Percentiles rank a stretch among this genome's conserved stretches.
Evolutionary conservation across 2,113 vertebrate species (phyloP).

Genomic region (Embiotoca jacksoni): DNA sequence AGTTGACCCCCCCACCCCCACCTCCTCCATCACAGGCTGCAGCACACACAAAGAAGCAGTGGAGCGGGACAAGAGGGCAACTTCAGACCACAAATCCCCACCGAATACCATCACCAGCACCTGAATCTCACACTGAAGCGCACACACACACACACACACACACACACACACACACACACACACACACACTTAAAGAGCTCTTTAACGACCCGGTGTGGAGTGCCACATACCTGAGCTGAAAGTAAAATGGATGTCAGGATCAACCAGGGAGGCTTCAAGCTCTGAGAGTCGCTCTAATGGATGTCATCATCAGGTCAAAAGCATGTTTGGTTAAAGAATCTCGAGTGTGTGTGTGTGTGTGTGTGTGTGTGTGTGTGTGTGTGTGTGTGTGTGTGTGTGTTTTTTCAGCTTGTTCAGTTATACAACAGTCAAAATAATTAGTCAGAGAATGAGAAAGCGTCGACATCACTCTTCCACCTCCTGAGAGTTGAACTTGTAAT

Average conservation of each 20-base stretch:
- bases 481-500: too few relatives aligned
- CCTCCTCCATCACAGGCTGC: constrained; percentile 23
- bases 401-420: too few relatives aligned
- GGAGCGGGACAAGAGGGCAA: constrained; percentile 46
- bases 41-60: constrained; percentile 46
- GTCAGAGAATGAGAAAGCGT: neutral
- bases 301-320: constrained; percentile 52
- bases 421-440: neutral
- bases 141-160: constrained; percentile 20
- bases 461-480: too few relatives aligned
- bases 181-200: constrained; percentile 23
- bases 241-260: constrained; percentile 57
- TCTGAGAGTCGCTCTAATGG: constrained; percentile 49
- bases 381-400: neutral
- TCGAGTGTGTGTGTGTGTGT: neutral
- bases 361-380: neutral
- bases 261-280: constrained; percentile 39
- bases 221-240: constrained; percentile 65
- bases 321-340: constrained; percentile 41
- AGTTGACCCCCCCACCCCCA: neutral
- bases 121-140: constrained; percentile 8
- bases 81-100: constrained; percentile 39
- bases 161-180: constrained; percentile 19
- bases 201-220: constrained; percentile 29
- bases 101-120: constrained; percentile 2